Percentiles rank a stretch among this genome's conserved stretches.
Evolutionary conservation across 2,888 invertebrate genomes (phyloP).

Genomic region (Acleris sparsana): DNA sequence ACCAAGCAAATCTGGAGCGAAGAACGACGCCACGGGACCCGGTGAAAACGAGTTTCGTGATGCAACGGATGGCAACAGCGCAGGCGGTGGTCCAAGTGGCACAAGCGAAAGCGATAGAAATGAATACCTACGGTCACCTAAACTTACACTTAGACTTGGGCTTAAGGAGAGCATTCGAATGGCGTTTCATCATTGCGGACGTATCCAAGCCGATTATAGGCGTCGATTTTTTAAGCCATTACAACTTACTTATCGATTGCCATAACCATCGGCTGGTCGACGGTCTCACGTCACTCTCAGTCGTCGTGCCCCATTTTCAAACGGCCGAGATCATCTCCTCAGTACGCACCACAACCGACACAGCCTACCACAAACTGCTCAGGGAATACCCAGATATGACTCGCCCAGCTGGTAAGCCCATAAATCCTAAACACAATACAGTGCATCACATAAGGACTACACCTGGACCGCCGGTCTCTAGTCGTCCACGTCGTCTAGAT

Average conservation of each 20-base stretch:
- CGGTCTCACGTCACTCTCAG: conserved; percentile 35
- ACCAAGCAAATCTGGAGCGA: no score
- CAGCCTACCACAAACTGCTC: conserved; percentile 34
- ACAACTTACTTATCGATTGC: conserved; percentile 49
- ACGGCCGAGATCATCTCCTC: conserved; percentile 36
- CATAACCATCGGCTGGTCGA: conserved; percentile 43
- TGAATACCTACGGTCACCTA: conserved; percentile 7
- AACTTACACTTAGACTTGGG: conserved; percentile 36
- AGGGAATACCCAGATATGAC: conserved; percentile 34
- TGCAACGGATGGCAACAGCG: no score
- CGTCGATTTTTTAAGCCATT: conserved; percentile 51
- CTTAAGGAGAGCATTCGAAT: conserved; percentile 42
- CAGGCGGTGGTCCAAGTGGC: no score
- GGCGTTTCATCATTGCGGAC: conserved; percentile 53
- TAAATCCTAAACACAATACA: conserved; percentile 17
- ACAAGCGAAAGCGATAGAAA: not conserved
- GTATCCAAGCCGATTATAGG: conserved; percentile 53
- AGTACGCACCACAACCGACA: conserved; percentile 39
- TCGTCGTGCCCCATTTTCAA: not conserved
- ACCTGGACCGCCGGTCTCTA: conserved; percentile 38
- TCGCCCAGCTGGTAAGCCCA: conserved; percentile 32
- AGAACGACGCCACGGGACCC: no score
- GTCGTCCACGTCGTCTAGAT: conserved; percentile 36
- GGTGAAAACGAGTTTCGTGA: no score
- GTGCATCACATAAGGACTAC: conserved; percentile 38